Evolutionary conservation across 2,113 vertebrate genomes (phyloP), one percentile per base, ranked within the genome.

Genomic region (Pungitius pungitius): DNA sequence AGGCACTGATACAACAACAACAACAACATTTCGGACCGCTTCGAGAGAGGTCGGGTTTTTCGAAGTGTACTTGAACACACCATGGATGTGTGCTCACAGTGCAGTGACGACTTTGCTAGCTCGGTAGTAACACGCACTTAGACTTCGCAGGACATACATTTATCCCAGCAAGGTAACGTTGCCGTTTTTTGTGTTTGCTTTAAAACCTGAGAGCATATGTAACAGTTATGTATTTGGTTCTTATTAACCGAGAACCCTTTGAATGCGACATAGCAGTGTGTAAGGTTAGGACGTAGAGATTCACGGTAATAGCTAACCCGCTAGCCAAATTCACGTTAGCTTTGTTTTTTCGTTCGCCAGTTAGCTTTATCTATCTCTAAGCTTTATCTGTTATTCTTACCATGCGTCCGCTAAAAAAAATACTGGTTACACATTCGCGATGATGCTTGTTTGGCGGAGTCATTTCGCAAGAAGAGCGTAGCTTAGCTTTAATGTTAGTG

Each of bases 151-250:
- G 52, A 62, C 40, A 47, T 12, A 39, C 8, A 58, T 49, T 43
- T 4, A 77, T 54, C 27, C 61, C 9, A 58, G 26, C 3, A 86
- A 86, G 88, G 86, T 89, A 70, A 80, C 12, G 1, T 11, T 26
- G 14, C 9, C 4, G 4, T 12, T 1, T 1, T 0, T 61, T 40
- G 14, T 20, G 63, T 51, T 43, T 4, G 13, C 6, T 13, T 1
- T 2, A 22, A 22, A 22, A 43, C 0, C 20, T 4, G 0, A 0
- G 3, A 37, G 3, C 3, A 2, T 11, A 6, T 15, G 0, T 8
- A 30, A 30, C 1, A 35, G 33, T 35, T 35, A 12, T 2, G 2
- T 20, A 1, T 64, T 6, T 8, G 0, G n/a, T 26, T 54, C 10
- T 54, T 26, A 1, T 22, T 3, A 14, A 8, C 14, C 1, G 14